Conservation (phyloP, 2,797 vertebrate genomes). For the Hephaestus fuliginosus region DNA sequence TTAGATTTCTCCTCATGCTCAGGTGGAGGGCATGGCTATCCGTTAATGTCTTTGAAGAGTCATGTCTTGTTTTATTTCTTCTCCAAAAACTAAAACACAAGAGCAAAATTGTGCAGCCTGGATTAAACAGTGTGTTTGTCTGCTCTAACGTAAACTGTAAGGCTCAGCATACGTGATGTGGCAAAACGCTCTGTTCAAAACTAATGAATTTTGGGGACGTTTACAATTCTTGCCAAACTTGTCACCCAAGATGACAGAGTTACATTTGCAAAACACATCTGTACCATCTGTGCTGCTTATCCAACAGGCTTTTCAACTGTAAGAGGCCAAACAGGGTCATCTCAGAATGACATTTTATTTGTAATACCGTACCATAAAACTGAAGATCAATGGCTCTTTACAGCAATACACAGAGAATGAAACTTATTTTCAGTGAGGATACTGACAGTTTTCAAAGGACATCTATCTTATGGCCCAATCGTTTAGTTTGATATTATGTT, state of each 20-base stretch:
- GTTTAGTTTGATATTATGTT: not conserved
- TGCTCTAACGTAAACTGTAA: not conserved
- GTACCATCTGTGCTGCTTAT: not conserved
- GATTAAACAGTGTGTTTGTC: not conserved
- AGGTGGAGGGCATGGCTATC: not conserved
- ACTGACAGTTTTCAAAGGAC: not conserved
- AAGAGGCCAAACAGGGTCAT: not conserved
- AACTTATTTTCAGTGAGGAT: not conserved
- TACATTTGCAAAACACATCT: not conserved
- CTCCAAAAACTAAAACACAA: not conserved
- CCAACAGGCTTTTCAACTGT: too few species aligned
- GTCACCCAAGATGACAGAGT: too few species aligned
- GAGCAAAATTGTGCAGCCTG: not conserved
- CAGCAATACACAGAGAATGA: not conserved
- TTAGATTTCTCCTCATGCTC: not conserved
- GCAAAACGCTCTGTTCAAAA: not conserved
- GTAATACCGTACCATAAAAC: not conserved
- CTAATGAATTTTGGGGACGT: too few species aligned
- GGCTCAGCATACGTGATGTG: not conserved
- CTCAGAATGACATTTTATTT: not conserved
- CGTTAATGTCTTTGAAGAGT: not conserved
- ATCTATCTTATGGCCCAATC: not conserved
- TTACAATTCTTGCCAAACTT: too few species aligned
- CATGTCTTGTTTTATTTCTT: not conserved
- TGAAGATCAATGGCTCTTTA: not conserved